These are phyloP conservation scores for Aleadryas rufinucha DNA, from an alignment of 2,113 vertebrate genomes.

Conservation along the genomic window DNA sequence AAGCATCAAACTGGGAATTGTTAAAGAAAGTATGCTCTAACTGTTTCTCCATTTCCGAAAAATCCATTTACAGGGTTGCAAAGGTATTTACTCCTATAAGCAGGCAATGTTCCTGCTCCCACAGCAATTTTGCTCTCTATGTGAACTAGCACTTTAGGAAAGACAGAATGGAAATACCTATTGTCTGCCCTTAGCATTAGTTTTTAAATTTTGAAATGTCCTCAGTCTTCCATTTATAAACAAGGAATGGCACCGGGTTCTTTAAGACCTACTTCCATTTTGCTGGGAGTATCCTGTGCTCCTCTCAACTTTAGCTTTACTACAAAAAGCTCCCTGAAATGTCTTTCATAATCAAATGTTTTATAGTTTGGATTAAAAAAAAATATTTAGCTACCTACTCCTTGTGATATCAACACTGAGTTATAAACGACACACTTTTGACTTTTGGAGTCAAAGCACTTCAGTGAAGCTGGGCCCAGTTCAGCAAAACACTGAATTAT, in stretches of 20 bases:
- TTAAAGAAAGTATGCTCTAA: background rate
- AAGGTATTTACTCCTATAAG: background rate
- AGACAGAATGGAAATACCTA: background rate
- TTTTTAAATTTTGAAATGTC: background rate
- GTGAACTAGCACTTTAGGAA: background rate
- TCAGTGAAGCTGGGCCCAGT: background rate
- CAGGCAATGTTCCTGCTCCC: background rate
- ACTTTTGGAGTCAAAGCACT: background rate
- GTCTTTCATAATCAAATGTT: background rate
- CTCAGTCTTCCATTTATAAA: background rate
- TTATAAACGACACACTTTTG: background rate
- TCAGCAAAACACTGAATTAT: background rate
- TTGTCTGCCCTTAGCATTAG: background rate
- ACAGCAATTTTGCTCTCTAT: background rate
- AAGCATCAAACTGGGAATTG: conserved; percentile 10
- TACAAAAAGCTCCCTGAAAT: background rate
- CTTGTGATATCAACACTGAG: background rate
- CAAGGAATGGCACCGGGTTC: background rate
- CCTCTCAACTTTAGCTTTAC: background rate
- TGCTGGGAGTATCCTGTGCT: background rate
- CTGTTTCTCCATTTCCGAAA: background rate
- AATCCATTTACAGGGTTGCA: background rate
- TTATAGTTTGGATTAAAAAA: background rate
- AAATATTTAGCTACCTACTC: background rate
- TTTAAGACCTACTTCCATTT: background rate